These are phyloP conservation scores for Cremastinae sp. DNA, from an alignment of 2,888 invertebrate species.

Conservation along the genomic window DNA sequence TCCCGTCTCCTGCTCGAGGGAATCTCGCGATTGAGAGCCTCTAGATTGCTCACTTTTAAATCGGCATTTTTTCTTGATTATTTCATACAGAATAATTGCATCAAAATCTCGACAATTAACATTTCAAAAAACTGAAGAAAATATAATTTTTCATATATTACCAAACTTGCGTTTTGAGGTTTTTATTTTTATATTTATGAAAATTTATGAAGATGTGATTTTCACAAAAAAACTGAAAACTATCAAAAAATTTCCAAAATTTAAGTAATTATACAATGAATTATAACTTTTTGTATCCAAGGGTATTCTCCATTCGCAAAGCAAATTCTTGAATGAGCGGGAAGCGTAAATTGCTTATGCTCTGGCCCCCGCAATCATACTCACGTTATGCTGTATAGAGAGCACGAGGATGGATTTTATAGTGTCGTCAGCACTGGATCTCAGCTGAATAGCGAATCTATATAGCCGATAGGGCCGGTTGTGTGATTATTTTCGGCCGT, in stretches of 20 bases:
- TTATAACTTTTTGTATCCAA: too few species aligned
- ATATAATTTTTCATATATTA: too few species aligned
- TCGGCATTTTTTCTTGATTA: neutral
- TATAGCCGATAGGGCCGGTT: constrained; percentile 72
- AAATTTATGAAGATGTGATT: too few species aligned
- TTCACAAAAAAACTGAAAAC: too few species aligned
- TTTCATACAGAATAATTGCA: too few species aligned
- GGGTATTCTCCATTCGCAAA: too few species aligned
- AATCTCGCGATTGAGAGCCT: constrained; percentile 16
- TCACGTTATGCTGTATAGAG: constrained; percentile 14
- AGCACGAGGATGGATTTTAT: constrained; percentile 46
- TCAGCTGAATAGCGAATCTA: constrained; percentile 56
- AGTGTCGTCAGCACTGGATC: constrained; percentile 49
- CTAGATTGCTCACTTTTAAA: neutral
- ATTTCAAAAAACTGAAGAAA: too few species aligned
- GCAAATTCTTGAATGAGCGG: neutral
- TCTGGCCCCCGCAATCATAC: constrained; percentile 33
- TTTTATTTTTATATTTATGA: too few species aligned
- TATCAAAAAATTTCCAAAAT: too few species aligned
- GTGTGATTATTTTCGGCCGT: constrained; percentile 78
- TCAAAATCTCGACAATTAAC: too few species aligned
- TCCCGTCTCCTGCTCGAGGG: constrained; percentile 39
- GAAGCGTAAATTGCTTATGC: constrained; percentile 30
- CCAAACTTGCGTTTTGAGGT: too few species aligned
- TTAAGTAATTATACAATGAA: too few species aligned